These are phyloP conservation scores for Acinonyx jubatus DNA, from an alignment of 2,113 vertebrate species.

Conservation along the genomic window DNA sequence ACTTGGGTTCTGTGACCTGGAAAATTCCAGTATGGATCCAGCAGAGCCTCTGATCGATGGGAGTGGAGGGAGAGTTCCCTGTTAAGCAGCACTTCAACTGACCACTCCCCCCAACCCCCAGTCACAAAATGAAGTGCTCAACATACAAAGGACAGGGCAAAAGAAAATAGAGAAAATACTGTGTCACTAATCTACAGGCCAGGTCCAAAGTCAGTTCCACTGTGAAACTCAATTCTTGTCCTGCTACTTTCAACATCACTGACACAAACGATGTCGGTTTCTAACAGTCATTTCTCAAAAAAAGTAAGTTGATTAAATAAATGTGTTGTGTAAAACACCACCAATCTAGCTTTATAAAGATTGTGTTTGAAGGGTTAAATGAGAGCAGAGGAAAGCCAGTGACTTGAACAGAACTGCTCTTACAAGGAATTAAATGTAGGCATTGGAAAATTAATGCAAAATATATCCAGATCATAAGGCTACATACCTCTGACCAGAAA, in stretches of 20 bases:
- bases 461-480: slow-evolving; percentile 65
- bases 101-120: background rate
- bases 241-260: slow-evolving; percentile 45
- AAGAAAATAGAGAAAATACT: background rate
- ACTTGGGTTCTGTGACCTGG: background rate
- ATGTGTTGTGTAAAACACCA: slow-evolving; percentile 44
- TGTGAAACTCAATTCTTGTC: slow-evolving; percentile 44
- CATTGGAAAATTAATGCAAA: slow-evolving; percentile 76
- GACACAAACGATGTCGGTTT: background rate
- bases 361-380: background rate
- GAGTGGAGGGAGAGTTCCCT: background rate
- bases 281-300: slow-evolving; percentile 44
- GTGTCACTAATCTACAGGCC: slow-evolving; percentile 35
- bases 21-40: slow-evolving; percentile 44
- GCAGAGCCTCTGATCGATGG: background rate
- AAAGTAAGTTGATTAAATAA: slow-evolving; percentile 56
- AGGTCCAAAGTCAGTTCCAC: slow-evolving; percentile 42
- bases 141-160: background rate
- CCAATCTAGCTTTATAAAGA: slow-evolving; percentile 49
- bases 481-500: slow-evolving; percentile 46
- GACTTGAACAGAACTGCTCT: slow-evolving; percentile 77
- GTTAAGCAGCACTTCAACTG: background rate
- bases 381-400: slow-evolving; percentile 55
- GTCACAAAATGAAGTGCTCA: background rate
- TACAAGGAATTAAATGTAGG: slow-evolving; percentile 72